Base-by-base conservation (phyloP, 2,797 vertebrate genomes). In the Tadarida brasiliensis region DNA sequence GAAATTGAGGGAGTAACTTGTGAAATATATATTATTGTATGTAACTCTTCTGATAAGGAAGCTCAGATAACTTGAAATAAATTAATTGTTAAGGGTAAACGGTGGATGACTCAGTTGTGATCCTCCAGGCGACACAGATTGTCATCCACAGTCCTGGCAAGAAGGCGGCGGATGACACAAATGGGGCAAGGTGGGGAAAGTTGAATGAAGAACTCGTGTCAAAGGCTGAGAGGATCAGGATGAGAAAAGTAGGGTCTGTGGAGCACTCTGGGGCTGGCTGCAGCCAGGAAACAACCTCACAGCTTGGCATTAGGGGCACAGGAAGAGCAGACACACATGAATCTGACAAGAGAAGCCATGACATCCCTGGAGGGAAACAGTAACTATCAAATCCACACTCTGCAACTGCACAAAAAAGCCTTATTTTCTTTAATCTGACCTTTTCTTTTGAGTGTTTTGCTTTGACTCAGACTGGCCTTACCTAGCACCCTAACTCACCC, bases 11-110 rank as follows among this genome's bases (percentile, higher is more conserved):
- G 20, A 68, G n/a, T 71, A 7, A 87, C 65, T 92, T 92, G 44
- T 49, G n/a, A 94, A 54, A 67, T 80, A 67, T 4, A 30, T 67
- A 71, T 65, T 80, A 76, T 71, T 92, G 84, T 86, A 77, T 82
- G 17, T 30, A 91, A 61, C 16, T 65, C 14, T 81, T 65, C 86
- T 67, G 57, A 95, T 89, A 51, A 90, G 33, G 28, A 89, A 73
- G 28, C 39, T 51, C 33, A 30, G 61, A 91, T 24, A 57, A 89
- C 49, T 71, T 85, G 68, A 51, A 92, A 90, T 49, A 74, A 73
- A 80, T 93, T 85, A 56, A 86, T 61, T 35, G 3, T 73, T 68
- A 68, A 28, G 73, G 83, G 19, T 11, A 51, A 59, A 54, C 74
- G 22, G 24, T 89, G 35, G 17, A 39, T 24, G 6, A 11, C 17